phyloP scores from a whole-genome alignment of 2,113 vertebrate genomes.

The Casuarius casuarius region DNA sequence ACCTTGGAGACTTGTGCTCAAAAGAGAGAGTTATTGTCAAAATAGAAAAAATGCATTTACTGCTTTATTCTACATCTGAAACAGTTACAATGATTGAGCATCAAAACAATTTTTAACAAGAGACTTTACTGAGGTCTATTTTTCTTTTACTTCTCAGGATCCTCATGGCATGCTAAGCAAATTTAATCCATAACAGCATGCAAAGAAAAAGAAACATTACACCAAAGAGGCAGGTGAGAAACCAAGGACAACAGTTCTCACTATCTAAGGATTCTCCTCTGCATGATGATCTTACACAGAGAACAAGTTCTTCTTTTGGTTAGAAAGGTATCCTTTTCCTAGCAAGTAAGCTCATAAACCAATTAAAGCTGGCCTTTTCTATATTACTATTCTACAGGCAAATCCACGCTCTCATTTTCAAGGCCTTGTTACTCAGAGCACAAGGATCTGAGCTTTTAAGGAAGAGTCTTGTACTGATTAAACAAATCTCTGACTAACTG shows the following conservation, averaged over 20 bases:
- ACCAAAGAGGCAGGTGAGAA: neutral
- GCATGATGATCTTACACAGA: neutral
- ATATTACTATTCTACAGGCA: neutral
- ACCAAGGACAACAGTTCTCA: neutral
- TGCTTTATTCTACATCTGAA: neutral
- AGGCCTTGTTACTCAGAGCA: neutral
- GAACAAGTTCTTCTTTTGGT: neutral
- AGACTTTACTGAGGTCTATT: neutral
- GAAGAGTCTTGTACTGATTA: neutral
- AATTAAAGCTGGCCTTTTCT: neutral
- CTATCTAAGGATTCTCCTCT: neutral
- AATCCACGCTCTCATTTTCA: neutral
- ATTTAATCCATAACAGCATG: neutral
- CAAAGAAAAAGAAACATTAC: neutral
- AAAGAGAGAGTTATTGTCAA: neutral
- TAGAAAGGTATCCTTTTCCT: neutral
- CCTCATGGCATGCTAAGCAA: neutral
- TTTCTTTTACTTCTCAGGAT: neutral
- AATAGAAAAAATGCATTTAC: neutral
- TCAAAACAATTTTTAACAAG: neutral
- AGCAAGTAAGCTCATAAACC: neutral
- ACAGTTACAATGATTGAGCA: neutral
- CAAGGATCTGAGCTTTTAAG: neutral
- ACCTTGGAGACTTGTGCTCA: neutral
- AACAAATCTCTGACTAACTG: neutral